Evolutionary conservation across 2,888 invertebrate species (phyloP).

Genomic region (Mallateleia sp.): DNA sequence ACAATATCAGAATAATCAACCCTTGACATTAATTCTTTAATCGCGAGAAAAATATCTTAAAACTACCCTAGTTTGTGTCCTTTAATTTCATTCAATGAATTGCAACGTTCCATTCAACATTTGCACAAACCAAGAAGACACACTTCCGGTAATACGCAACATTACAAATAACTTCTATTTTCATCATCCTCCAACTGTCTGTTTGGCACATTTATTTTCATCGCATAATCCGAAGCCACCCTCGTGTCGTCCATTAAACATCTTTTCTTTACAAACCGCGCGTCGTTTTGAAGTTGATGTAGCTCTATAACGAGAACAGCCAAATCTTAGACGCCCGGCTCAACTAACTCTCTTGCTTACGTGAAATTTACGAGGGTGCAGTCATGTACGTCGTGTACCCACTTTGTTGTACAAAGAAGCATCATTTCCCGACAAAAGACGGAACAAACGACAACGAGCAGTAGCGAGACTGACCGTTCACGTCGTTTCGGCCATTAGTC

Average conservation of each 20-base stretch:
- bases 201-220: constrained; percentile 46
- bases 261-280: constrained; percentile 62
- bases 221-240: constrained; percentile 29
- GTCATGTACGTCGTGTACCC: constrained; percentile 78
- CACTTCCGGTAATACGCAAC: not conserved
- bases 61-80: too few species aligned
- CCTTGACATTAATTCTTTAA: too few species aligned
- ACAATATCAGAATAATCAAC: too few species aligned
- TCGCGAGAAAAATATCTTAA: too few species aligned
- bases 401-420: constrained; percentile 84
- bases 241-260: constrained; percentile 50
- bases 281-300: constrained; percentile 47
- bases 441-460: constrained; percentile 82
- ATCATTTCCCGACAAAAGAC: constrained; percentile 81
- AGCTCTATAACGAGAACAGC: constrained; percentile 37
- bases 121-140: not conserved
- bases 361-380: constrained; percentile 78
- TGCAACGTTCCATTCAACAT: not conserved
- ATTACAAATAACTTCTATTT: not conserved
- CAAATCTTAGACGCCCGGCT: constrained; percentile 35
- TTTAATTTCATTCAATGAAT: not conserved
- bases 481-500: constrained; percentile 81
- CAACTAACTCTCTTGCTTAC: constrained; percentile 43
- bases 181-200: constrained; percentile 6
- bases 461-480: constrained; percentile 71